Evolutionary conservation across 2,113 vertebrate genomes (phyloP).

Genomic region (Tragelaphus buxtoni): DNA sequence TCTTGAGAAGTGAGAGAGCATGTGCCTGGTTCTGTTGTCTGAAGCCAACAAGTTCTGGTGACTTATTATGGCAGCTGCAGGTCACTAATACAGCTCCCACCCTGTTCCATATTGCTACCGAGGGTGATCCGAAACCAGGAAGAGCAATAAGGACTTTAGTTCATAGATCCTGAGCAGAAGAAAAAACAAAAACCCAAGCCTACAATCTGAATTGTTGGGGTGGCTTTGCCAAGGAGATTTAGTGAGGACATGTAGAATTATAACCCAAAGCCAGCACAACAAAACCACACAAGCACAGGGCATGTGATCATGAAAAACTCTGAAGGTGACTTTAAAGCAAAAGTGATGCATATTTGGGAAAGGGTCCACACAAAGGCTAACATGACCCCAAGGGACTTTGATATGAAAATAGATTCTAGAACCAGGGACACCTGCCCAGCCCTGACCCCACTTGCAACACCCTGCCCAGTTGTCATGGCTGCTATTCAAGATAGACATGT

Average conservation of each 20-base stretch:
- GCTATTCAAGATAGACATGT: neutral
- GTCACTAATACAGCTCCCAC: rapidly evolving
- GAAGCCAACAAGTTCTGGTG: rapidly evolving
- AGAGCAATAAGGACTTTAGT: neutral
- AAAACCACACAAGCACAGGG: neutral
- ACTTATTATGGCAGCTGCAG: neutral
- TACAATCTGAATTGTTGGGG: no score
- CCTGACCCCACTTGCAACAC: rapidly evolving
- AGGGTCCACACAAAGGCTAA: rapidly evolving
- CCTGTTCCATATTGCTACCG: rapidly evolving
- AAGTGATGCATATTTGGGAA: neutral
- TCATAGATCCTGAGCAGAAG: neutral
- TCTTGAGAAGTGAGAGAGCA: no score
- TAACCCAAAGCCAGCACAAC: neutral
- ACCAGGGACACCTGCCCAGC: no score
- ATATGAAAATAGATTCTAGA: rapidly evolving
- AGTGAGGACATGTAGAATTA: rapidly evolving
- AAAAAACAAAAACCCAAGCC: neutral
- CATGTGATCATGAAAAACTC: rapidly evolving
- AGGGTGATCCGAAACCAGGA: neutral
- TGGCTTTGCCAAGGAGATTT: neutral
- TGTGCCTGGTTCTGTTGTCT: rapidly evolving
- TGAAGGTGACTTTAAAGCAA: no score
- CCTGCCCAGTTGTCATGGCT: rapidly evolving
- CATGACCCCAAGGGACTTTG: rapidly evolving